Conservation (phyloP, 1,140 invertebrate genomes). For the Eumaeus atala region DNA sequence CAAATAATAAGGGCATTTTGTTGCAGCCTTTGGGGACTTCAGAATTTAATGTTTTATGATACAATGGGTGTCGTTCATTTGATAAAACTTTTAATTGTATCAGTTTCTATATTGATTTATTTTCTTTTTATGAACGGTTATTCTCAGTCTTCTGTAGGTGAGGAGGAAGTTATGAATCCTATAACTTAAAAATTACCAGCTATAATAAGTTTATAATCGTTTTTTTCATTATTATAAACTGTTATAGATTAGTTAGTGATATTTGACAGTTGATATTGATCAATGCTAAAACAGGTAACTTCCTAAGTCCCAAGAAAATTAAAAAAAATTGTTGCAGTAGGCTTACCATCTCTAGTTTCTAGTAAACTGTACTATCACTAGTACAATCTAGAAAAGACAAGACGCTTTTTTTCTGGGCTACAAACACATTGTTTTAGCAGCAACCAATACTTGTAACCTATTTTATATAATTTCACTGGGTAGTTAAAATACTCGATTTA, state of each 20-base stretch:
- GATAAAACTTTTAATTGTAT: background rate
- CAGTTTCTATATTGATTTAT: background rate
- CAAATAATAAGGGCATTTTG: background rate
- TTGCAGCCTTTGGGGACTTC: background rate
- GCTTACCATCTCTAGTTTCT: too few relatives aligned
- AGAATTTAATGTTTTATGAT: background rate
- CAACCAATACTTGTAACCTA: background rate
- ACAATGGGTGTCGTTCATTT: background rate
- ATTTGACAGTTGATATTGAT: conserved; percentile 4
- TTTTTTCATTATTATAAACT: background rate
- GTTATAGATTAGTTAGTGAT: conserved; percentile 3
- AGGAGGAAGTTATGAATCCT: background rate
- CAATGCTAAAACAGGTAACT: conserved; percentile 1
- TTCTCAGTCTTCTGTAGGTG: conserved; percentile 4
- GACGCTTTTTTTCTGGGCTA: background rate
- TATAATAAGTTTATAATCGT: background rate
- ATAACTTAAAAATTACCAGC: conserved; percentile 5
- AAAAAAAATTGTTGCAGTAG: too few relatives aligned
- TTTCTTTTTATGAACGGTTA: background rate
- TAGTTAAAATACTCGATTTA: conserved; percentile 14
- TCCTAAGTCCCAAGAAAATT: background rate
- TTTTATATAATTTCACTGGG: conserved; percentile 13
- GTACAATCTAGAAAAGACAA: too few relatives aligned
- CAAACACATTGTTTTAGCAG: background rate
- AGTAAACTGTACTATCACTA: too few relatives aligned